Conservation (phyloP, 2,113 vertebrate species). For the Coregonus clupeaformis region DNA sequence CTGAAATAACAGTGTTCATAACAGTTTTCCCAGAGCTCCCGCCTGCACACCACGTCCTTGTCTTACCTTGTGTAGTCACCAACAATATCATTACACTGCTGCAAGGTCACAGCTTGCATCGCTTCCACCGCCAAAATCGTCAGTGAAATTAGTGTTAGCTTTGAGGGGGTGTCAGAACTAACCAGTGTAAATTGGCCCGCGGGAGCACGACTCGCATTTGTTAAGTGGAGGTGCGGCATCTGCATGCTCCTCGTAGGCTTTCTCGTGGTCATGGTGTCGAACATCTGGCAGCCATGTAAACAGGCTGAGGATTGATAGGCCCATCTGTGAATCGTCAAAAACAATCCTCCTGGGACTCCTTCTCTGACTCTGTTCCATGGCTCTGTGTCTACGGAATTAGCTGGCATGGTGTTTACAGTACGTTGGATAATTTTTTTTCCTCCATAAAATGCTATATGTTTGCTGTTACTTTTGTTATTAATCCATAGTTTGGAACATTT, state of each 20-base stretch:
- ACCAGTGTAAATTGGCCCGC: slow-evolving; percentile 30
- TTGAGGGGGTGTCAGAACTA: neutral
- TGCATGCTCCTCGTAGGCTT: slow-evolving; percentile 26
- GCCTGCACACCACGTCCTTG: slow-evolving; percentile 7
- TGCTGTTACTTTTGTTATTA: neutral
- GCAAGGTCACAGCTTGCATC: neutral
- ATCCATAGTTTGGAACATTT: neutral
- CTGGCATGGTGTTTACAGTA: slow-evolving; percentile 14
- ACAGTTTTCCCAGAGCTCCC: neutral
- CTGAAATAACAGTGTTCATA: slow-evolving; percentile 15
- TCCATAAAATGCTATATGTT: slow-evolving; percentile 24
- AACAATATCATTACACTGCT: neutral
- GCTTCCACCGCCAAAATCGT: neutral
- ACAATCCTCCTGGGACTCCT: slow-evolving; percentile 51
- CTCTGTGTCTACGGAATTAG: slow-evolving; percentile 41
- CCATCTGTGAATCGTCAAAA: slow-evolving; percentile 69
- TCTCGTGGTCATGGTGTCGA: slow-evolving; percentile 50
- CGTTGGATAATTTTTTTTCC: neutral
- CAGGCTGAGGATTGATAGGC: slow-evolving; percentile 68
- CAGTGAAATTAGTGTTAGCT: slow-evolving; percentile 20
- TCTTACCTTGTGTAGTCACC: slow-evolving; percentile 1
- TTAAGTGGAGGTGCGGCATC: slow-evolving; percentile 25
- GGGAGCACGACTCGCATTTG: slow-evolving; percentile 26
- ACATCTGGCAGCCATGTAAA: slow-evolving; percentile 71
- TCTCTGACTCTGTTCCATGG: slow-evolving; percentile 48